A percentile compares a stretch with the other conserved stretches of the same genome.
phyloP scores from a whole-genome alignment of 2,113 vertebrate genomes.

The Epinephelus moara region DNA sequence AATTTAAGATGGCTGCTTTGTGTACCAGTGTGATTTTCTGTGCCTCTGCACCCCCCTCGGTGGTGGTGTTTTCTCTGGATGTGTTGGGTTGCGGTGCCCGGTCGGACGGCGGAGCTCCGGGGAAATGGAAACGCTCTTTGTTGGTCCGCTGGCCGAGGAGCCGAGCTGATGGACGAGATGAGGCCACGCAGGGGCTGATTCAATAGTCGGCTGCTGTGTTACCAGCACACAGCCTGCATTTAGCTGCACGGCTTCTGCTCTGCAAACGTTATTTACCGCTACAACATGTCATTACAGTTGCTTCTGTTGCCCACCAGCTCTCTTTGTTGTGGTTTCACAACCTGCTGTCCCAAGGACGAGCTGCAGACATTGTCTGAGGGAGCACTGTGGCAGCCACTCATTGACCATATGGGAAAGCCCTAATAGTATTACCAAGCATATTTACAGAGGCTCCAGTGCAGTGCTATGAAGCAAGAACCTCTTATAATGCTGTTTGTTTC shows the following conservation, averaged over 20 bases:
- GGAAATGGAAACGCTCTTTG: conserved; percentile 66
- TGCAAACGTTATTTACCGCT: conserved; percentile 7
- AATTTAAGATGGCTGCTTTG: conserved; percentile 88
- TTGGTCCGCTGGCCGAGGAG: conserved; percentile 61
- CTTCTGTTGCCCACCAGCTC: not conserved
- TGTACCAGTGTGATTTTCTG: conserved; percentile 73
- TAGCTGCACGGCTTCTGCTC: conserved; percentile 36
- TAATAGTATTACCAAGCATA: conserved; percentile 1
- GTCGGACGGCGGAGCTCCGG: conserved; percentile 50
- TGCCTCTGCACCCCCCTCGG: conserved; percentile 37
- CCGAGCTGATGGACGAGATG: conserved; percentile 69
- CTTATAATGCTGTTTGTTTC: conserved; percentile 29
- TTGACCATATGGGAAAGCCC: conserved; percentile 11
- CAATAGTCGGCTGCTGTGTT: conserved; percentile 35
- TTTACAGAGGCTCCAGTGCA: not conserved
- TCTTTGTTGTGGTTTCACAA: conserved; percentile 60
- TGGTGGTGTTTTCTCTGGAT: conserved; percentile 1
- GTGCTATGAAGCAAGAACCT: not conserved
- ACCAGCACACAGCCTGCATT: conserved; percentile 27
- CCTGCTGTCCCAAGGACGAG: conserved; percentile 67
- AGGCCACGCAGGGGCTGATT: conserved; percentile 72
- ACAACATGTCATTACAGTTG: not conserved
- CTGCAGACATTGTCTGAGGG: conserved; percentile 65
- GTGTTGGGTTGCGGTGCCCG: conserved; percentile 15
- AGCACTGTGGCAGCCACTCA: conserved; percentile 17